Conservation (phyloP, 1,140 invertebrate species). For the Nymphalis io region DNA sequence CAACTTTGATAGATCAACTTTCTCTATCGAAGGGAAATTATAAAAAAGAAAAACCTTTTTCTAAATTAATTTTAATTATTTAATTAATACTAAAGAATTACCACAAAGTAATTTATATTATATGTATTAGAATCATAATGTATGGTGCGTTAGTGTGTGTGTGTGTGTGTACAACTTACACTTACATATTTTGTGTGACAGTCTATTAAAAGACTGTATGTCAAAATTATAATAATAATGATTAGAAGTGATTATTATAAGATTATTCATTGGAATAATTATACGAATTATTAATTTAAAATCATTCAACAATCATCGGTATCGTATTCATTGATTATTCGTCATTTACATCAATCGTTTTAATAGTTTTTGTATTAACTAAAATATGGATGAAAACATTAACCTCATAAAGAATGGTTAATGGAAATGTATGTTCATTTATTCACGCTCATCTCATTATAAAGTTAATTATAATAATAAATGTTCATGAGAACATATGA, state of each 20-base stretch:
- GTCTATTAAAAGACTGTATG: background rate
- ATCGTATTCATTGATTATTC: background rate
- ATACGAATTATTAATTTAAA: background rate
- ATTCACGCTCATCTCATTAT: conserved; percentile 25
- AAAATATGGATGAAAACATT: conserved; percentile 18
- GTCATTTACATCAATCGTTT: too few relatives aligned
- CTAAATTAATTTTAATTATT: too few relatives aligned
- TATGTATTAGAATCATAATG: too few relatives aligned
- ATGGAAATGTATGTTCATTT: conserved; percentile 14
- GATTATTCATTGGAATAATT: too few relatives aligned
- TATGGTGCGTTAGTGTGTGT: too few relatives aligned
- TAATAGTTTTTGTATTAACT: background rate
- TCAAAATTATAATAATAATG: too few relatives aligned
- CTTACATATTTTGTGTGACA: too few relatives aligned
- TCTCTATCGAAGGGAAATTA: background rate
- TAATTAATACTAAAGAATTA: too few relatives aligned
- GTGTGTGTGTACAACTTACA: too few relatives aligned
- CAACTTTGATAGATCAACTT: background rate
- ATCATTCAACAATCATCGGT: background rate
- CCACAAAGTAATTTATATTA: too few relatives aligned
- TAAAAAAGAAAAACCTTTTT: background rate
- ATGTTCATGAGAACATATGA: conserved; percentile 23
- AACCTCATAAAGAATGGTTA: conserved; percentile 21
- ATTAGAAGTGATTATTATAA: too few relatives aligned
- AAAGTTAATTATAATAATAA: conserved; percentile 13